Evolutionary conservation across 2,888 invertebrate genomes (phyloP).

Genomic region (Oscheius sp.): DNA sequence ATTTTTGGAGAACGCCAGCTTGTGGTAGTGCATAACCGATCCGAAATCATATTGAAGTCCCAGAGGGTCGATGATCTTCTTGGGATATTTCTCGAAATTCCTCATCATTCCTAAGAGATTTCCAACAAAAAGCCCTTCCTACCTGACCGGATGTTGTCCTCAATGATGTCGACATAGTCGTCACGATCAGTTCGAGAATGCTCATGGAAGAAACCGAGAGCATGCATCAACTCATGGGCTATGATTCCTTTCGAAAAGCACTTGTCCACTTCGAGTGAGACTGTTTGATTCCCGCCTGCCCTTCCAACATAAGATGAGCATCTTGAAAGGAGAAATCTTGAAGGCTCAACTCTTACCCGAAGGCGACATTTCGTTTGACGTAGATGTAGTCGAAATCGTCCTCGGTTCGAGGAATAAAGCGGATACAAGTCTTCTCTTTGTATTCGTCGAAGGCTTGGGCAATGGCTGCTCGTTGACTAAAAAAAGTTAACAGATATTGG

Average conservation of each 20-base stretch:
- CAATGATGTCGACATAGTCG: conserved; percentile 79
- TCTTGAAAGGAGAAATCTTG: conserved; percentile 70
- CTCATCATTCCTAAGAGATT: conserved; percentile 71
- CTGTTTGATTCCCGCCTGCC: conserved; percentile 80
- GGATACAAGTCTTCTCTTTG: conserved; percentile 77
- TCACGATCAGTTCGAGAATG: conserved; percentile 83
- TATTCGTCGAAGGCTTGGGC: conserved; percentile 76
- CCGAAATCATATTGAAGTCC: conserved; percentile 81
- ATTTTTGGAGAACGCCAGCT: conserved; percentile 74
- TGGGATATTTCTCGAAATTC: conserved; percentile 74
- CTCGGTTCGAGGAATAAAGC: conserved; percentile 76
- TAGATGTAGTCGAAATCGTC: conserved; percentile 76
- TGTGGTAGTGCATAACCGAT: conserved; percentile 80
- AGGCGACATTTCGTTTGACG: conserved; percentile 74
- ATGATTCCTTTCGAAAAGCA: conserved; percentile 75
- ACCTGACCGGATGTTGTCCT: conserved; percentile 80
- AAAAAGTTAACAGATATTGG: conserved; percentile 20
- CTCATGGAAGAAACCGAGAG: conserved; percentile 83
- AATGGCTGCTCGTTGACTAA: conserved; percentile 72
- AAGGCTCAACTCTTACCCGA: conserved; percentile 62
- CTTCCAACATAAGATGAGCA: conserved; percentile 83
- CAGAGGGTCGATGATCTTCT: conserved; percentile 71
- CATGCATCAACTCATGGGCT: conserved; percentile 82
- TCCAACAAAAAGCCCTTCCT: conserved; percentile 37
- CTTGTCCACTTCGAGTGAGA: conserved; percentile 76